Base-by-base conservation (phyloP, 2,888 invertebrate species). In the Euproctis similis region DNA sequence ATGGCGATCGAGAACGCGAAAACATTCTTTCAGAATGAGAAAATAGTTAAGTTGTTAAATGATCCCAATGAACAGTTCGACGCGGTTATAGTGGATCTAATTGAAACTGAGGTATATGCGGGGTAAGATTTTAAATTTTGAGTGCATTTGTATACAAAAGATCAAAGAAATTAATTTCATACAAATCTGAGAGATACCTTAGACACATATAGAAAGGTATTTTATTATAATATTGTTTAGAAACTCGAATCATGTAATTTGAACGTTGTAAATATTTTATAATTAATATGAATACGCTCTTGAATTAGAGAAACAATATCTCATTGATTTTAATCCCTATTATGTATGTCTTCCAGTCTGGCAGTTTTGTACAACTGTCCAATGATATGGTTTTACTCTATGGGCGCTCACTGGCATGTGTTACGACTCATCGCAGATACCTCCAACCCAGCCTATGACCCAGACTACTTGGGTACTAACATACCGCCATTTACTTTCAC, bases 311-410 rank as follows among this genome's bases (percentile, higher is more conserved):
- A n/a, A n/a, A n/a, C n/a, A n/a, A n/a, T n/a, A n/a, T n/a, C n/a
- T n/a, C n/a, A n/a, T n/a, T n/a, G n/a, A n/a, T n/a, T n/a, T n/a
- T n/a, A n/a, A n/a, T n/a, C n/a, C n/a, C n/a, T n/a, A n/a, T n/a
- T n/a, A n/a, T 27, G 10, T 9, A 13, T 12, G 14, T 19, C 24
- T 43, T 48, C 4, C 36, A 70, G 69, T 4, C 39, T 68, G 3
- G 42, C 63, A 2, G 55, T 54, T 3, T 28, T 61, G 1, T 69
- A 59, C 25, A 35, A 61, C 18, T 66, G 66, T 25, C 71, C 71
- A 1, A 50, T 58, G 34, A 47, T 69, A 12, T 68, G 67, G 67
- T 28, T 45, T 1, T 61, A 55, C 26, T 66, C 70, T 0, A 54
- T 68, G 49, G 67, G 63, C 1, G 49, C 62, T 2, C 59, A 68